These are phyloP conservation scores for Epinephelus fuscoguttatus DNA, from an alignment of 2,113 vertebrate species.

Conservation along the genomic window DNA sequence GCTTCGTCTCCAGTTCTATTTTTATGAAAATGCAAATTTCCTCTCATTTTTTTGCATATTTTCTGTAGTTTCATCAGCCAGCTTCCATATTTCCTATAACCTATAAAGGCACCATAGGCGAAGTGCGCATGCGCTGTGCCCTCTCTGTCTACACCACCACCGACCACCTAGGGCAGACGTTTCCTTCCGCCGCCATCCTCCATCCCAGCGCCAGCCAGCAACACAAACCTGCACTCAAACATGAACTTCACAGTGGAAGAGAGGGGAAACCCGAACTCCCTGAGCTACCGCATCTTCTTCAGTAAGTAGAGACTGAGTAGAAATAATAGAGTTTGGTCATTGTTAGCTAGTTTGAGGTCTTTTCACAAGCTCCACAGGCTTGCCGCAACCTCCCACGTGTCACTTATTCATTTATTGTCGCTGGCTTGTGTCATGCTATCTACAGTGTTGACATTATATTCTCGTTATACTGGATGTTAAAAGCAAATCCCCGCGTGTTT, in stretches of 20 bases:
- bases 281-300: constrained; percentile 90
- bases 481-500: background rate
- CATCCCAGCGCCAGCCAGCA: background rate
- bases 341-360: constrained; percentile 1
- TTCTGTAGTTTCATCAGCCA: background rate
- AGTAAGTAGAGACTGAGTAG: constrained; percentile 84
- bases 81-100: background rate
- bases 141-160: rapidly evolving
- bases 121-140: constrained; percentile 54
- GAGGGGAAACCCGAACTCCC: constrained; percentile 87
- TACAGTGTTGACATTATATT: too few species aligned
- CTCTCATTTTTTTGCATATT: too few species aligned
- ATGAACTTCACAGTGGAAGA: constrained; percentile 90
- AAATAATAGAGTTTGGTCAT: background rate
- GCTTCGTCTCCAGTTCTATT: background rate
- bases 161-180: background rate
- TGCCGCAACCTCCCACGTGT: constrained; percentile 76
- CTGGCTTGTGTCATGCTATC: background rate
- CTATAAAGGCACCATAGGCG: background rate
- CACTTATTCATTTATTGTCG: constrained; percentile 46
- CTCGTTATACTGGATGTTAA: too few species aligned
- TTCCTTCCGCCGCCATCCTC: constrained; percentile 51
- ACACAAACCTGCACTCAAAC: constrained; percentile 26
- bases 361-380: background rate
- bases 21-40: background rate